A percentile compares a stretch with the other conserved stretches of the same genome.
phyloP scores from a whole-genome alignment of 2,113 vertebrate genomes.

The Climacteris rufus region DNA sequence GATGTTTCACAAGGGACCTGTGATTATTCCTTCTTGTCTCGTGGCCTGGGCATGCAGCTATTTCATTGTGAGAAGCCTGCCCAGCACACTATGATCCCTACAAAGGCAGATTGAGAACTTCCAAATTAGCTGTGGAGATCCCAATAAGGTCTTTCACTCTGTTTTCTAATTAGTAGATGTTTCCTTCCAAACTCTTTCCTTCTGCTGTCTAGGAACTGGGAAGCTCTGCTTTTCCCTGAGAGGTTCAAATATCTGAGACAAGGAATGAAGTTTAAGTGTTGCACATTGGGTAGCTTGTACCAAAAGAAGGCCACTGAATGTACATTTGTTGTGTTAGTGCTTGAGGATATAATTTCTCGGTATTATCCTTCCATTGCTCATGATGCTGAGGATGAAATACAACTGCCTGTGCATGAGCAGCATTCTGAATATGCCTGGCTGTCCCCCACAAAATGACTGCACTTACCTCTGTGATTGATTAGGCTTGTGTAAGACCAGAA shows the following conservation, averaged over 20 bases:
- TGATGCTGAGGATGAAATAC: neutral
- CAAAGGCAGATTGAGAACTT: neutral
- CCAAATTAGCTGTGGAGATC: neutral
- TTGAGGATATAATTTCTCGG: neutral
- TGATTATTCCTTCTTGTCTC: neutral
- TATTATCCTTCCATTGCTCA: neutral
- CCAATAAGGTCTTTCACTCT: neutral
- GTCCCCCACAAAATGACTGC: neutral
- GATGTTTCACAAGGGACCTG: neutral
- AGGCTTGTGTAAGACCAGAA: neutral
- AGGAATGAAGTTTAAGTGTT: neutral
- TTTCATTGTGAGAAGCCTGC: neutral
- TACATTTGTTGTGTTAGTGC: neutral
- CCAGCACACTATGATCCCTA: neutral
- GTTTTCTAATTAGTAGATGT: neutral
- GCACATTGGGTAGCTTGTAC: neutral
- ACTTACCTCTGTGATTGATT: neutral
- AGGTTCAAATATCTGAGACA: neutral
- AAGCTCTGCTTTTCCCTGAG: neutral
- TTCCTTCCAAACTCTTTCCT: neutral
- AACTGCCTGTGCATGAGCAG: neutral
- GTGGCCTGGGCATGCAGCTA: neutral
- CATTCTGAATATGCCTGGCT: neutral
- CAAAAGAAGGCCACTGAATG: neutral
- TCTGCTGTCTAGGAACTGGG: neutral